Base-by-base conservation (phyloP, 2,113 vertebrate genomes). In the Ctenodactylus gundi region DNA sequence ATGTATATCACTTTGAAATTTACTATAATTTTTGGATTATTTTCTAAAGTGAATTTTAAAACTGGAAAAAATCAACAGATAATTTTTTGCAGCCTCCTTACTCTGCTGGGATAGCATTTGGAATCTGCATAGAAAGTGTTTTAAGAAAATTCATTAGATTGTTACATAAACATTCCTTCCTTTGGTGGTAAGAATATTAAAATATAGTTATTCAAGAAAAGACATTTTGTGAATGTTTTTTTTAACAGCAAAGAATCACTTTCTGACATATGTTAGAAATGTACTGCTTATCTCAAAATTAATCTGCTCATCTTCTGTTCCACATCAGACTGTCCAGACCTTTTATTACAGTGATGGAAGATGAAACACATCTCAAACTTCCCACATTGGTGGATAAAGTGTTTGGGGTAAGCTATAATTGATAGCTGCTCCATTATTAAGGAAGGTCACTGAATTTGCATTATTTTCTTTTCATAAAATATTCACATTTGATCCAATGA, bases 381-480 rank as follows among this genome's bases (percentile, higher is more conserved):
- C 6, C 51, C 36, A 68, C 36, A 91, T 25, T 76, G 58, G 31
- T 87, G 77, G 70, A 62, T 89, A 93, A 86, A 80, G 89, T 87
- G 6, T 55, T 31, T 51, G n/a, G 57, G 46, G 17, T 62, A 91
- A 73, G 57, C 36, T 89, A 62, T 81, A 95, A 95, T 91, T 91
- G 46, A 67, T 82, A 82, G 58, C 90, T 53, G 67, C 81, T 96
- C 94, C 57, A 65, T 93, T 93, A 39, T 53, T 80, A 80, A 94
- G 65, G 83, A 91, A 94, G 70, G 84, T 91, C 85, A 91, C 60
- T 84, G 49, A 25, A 96, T 96, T 93, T 96, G 65, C 60, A 85
- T 87, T 70, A 87, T 92, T 88, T 49, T 85, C 95, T 91, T 97
- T 97, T 95, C 93, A 94, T 95, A 93, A 60, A 95, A 76, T 90